These are phyloP conservation scores for Horisme vitalbata DNA, from an alignment of 2,888 invertebrate species.

Conservation along the genomic window DNA sequence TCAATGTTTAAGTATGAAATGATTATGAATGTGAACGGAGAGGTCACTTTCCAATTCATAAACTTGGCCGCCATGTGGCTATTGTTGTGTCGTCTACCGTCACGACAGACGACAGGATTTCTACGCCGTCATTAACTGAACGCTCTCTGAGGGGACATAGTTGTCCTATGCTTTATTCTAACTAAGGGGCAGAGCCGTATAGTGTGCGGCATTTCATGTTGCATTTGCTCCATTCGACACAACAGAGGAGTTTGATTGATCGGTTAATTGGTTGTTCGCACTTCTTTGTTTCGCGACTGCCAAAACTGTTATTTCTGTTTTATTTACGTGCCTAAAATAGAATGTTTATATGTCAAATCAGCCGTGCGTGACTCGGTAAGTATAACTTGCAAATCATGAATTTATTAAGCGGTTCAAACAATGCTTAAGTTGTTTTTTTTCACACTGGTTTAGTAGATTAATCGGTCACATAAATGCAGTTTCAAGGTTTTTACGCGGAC, in stretches of 20 bases:
- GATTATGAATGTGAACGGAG: too few species aligned
- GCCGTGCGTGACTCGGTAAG: not conserved
- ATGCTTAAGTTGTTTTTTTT: not conserved
- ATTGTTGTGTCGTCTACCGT: too few species aligned
- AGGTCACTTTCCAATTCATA: too few species aligned
- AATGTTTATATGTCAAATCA: not conserved
- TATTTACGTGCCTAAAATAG: conserved; percentile 4
- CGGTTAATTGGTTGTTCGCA: too few species aligned
- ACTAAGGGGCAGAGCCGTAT: not conserved
- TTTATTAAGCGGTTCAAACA: not conserved
- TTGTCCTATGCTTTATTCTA: too few species aligned
- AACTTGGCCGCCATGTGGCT: too few species aligned
- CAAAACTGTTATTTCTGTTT: conserved; percentile 5
- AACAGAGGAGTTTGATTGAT: too few species aligned
- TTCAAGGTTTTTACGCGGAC: not conserved
- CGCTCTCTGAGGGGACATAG: too few species aligned
- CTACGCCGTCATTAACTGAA: too few species aligned
- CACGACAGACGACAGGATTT: too few species aligned
- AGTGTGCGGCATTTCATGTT: not conserved
- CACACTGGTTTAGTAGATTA: not conserved
- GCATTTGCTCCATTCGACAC: not conserved
- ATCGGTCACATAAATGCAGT: not conserved
- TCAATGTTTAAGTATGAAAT: too few species aligned
- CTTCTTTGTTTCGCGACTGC: not conserved
- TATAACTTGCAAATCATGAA: not conserved